Percentiles rank a stretch among this genome's conserved stretches.
Evolutionary conservation across 2,113 vertebrate genomes (phyloP).

Genomic region (Rhinolophus ferrumequinum): DNA sequence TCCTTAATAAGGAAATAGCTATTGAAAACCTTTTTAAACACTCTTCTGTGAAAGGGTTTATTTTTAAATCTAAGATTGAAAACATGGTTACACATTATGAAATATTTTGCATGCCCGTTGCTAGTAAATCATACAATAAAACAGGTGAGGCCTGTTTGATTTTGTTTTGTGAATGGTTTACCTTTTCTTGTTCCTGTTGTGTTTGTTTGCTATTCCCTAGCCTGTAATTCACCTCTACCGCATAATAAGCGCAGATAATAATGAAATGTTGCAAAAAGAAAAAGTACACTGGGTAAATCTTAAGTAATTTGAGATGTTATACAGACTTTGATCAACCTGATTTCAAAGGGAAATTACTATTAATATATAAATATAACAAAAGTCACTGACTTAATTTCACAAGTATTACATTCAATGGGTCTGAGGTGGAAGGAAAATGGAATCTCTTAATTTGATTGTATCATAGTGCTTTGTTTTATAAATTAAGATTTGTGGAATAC

Average conservation of each 20-base stretch:
- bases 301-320: conserved; percentile 14
- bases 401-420: background rate
- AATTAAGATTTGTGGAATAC: background rate
- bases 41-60: background rate
- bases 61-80: background rate
- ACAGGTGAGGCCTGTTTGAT: conserved; percentile 51
- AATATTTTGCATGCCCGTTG: conserved; percentile 24
- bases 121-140: conserved; percentile 51
- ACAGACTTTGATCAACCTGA: background rate
- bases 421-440: background rate
- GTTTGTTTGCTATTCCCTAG: conserved; percentile 34
- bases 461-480: background rate
- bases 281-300: conserved; percentile 3
- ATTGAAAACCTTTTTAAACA: background rate
- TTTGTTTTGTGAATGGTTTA: conserved; percentile 14
- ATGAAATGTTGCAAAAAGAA: background rate
- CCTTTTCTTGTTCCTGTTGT: background rate
- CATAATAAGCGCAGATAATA: background rate
- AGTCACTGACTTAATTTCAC: background rate
- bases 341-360: background rate
- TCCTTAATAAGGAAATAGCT: conserved; percentile 20
- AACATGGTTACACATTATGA: background rate
- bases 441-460: background rate
- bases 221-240: background rate
- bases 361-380: background rate